Base-by-base conservation (phyloP, 2,888 invertebrate species). In the Lottia gigantea region DNA sequence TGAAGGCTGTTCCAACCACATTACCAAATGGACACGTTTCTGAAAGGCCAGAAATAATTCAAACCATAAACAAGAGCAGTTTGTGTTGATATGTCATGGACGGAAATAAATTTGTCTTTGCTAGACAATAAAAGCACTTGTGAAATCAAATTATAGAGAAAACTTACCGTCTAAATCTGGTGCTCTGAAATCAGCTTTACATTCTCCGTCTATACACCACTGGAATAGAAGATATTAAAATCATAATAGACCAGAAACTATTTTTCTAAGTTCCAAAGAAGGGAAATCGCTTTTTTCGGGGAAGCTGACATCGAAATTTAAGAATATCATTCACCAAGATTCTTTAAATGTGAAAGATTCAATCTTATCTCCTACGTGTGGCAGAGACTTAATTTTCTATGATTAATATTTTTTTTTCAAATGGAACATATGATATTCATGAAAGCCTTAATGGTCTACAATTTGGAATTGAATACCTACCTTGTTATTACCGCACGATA, bases 401-500 rank as follows among this genome's bases (percentile, higher is more conserved):
- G n/a, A n/a, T n/a, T n/a, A n/a, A n/a, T n/a, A n/a, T n/a, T n/a
- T n/a, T n/a, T n/a, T n/a, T n/a, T n/a, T n/a, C n/a, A n/a, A n/a
- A n/a, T n/a, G n/a, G 40, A 40, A 11, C 7, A 40, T 40, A 8
- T 40, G 6, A 11, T 40, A 4, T 40, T 8, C 40, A 3, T 40
- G 11, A 40, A 40, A 40, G 40, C 40, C 7, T 4, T 40, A 1
- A 11, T 40, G 7, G 11, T 16, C 2, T 3, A 61, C 67, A 63
- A 12, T n/a, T 3, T 40, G 31, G n/a, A 49, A 26, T 12, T 26
- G 15, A 40, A n/a, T 26, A 16, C 62, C 45, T 69, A 84, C 84
- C 78, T 78, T 78, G 70, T 79, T 79, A 68, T 80, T 72, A 4
- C 82, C 84, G 74, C 84, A 84, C 0, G 82, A 77, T 11, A 83